These are phyloP conservation scores for Ursus arctos DNA, from an alignment of 2,113 vertebrate species.

Conservation along the genomic window DNA sequence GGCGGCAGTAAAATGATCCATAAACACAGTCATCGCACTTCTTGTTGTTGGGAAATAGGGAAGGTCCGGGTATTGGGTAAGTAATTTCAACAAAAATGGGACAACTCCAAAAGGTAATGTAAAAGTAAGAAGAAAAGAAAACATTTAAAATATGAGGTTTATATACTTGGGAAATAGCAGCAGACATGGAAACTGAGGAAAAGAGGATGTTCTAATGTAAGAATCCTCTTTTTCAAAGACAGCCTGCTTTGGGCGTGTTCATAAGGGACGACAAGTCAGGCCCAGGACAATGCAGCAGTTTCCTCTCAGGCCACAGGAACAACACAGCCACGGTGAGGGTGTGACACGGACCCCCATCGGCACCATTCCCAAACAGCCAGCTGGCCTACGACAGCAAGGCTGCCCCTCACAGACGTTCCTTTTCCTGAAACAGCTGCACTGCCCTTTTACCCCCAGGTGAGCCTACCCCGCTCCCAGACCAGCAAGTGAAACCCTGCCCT, in stretches of 20 bases:
- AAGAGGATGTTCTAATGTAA: background rate
- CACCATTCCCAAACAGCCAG: background rate
- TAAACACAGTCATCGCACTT: background rate
- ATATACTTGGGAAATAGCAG: background rate
- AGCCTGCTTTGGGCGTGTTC: background rate
- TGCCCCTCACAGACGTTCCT: background rate
- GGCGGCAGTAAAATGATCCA: background rate
- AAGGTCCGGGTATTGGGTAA: background rate
- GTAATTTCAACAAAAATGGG: background rate
- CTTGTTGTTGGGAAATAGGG: background rate
- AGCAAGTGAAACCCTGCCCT: background rate
- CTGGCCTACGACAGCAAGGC: background rate
- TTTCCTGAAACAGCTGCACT: background rate
- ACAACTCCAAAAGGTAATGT: background rate
- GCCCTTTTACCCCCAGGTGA: background rate
- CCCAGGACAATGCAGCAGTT: background rate
- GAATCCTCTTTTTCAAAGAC: background rate
- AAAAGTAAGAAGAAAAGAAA: background rate
- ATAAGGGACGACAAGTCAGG: background rate
- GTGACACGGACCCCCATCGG: background rate
- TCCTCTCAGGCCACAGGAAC: background rate
- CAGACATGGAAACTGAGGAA: background rate
- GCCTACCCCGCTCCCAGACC: background rate
- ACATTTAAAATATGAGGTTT: background rate
- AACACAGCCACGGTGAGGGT: background rate